phyloP scores from a whole-genome alignment of 2,888 invertebrate species.

The Torymus aiolomorphi region DNA sequence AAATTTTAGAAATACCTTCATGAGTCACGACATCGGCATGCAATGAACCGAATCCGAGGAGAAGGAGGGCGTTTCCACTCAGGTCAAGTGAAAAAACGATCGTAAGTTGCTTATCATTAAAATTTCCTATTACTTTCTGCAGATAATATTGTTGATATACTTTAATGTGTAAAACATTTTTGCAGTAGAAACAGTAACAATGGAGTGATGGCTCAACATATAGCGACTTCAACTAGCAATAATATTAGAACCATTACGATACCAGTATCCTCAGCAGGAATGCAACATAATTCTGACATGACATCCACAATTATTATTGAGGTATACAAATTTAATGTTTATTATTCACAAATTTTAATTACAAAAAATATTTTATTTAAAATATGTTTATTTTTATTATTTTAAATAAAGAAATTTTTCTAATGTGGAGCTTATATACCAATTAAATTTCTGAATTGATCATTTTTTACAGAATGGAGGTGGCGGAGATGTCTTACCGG shows the following conservation, averaged over 20 bases:
- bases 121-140: too few species aligned
- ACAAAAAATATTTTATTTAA: too few species aligned
- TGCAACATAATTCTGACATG: slow-evolving; percentile 69
- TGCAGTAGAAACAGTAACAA: slow-evolving; percentile 64
- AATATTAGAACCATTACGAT: slow-evolving; percentile 68
- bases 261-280: slow-evolving; percentile 65
- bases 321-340: slow-evolving; percentile 57
- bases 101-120: slow-evolving; percentile 63
- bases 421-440: too few species aligned
- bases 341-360: background rate
- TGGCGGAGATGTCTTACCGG: slow-evolving; percentile 63
- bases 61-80: slow-evolving; percentile 97
- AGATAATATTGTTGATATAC: too few species aligned
- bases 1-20: slow-evolving; percentile 94
- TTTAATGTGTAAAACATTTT: slow-evolving; percentile 18
- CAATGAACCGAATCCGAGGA: slow-evolving; percentile 97
- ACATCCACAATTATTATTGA: slow-evolving; percentile 69
- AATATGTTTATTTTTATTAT: too few species aligned
- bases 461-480: slow-evolving; percentile 64
- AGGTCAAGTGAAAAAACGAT: slow-evolving; percentile 76
- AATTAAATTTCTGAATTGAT: slow-evolving; percentile 1
- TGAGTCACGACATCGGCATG: slow-evolving; percentile 96
- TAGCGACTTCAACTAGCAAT: slow-evolving; percentile 67
- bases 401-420: too few species aligned
- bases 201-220: slow-evolving; percentile 67